Percentiles rank a stretch among this genome's conserved stretches.
These are phyloP conservation scores for Tringa solitaria DNA, from an alignment of 2,113 vertebrate genomes.

Conservation along the genomic window DNA sequence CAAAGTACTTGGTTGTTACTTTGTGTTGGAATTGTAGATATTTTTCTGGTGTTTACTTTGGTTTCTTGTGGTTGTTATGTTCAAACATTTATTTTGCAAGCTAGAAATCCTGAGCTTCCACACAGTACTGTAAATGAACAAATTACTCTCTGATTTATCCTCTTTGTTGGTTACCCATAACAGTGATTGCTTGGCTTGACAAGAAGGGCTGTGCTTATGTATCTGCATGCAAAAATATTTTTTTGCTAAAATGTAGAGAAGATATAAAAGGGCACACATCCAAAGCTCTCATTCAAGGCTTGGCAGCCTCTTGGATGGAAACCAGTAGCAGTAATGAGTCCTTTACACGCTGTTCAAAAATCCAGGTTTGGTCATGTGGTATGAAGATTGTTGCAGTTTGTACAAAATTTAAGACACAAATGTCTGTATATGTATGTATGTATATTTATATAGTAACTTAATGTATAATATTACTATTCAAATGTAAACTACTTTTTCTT, in stretches of 20 bases:
- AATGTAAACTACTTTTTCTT: constrained; percentile 55
- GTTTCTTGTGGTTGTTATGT: constrained; percentile 22
- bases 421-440: not conserved
- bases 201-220: not conserved
- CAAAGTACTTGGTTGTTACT: not conserved
- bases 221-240: not conserved
- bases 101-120: not conserved
- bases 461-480: constrained; percentile 54
- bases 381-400: constrained; percentile 41
- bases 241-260: not conserved
- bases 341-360: not conserved
- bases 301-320: constrained; percentile 29
- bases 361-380: constrained; percentile 23
- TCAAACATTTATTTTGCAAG: not conserved
- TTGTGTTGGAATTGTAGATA: not conserved
- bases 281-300: not conserved
- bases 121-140: not conserved
- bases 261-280: not conserved
- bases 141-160: not conserved
- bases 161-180: not conserved
- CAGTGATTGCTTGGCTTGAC: not conserved
- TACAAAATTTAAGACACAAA: constrained; percentile 15
- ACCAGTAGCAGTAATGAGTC: not conserved
- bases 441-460: constrained; percentile 42
- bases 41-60: constrained; percentile 18